Base-by-base conservation (phyloP, 2,888 invertebrate genomes). In the Sphecodes monilicornis region DNA sequence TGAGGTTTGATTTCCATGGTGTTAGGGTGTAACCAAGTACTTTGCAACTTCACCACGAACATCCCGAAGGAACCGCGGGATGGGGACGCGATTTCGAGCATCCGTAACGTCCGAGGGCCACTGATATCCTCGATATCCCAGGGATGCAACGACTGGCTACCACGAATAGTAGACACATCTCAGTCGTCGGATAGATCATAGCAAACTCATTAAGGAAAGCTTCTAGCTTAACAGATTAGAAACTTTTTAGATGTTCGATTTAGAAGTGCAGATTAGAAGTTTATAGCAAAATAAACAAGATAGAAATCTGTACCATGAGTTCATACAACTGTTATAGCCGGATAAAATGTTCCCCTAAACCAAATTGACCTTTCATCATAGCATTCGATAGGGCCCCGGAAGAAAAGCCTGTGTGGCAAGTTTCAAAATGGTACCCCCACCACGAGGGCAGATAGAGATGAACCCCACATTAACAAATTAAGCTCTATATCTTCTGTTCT, bases 131-230 rank as follows among this genome's bases (percentile, higher is more conserved):
- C 22, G 84, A 64, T 69, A 78, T 84, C 60, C 85, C 8, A 13
- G 68, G 32, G 75, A 80, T 76, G 85, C 71, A 64, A 68, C 73
- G 41, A 60, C 46, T 50, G 74, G 46, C 83, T 78, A 71, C 68
- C 50, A 70, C 64, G 81, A 81, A 86, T 86, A 74, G 73, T 68
- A 73, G 70, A 80, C 72, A 73, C 85, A 84, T 78, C 69, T 54
- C 66, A 22, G 64, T 29, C 6, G 64, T 4, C 29, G 64, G 29
- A 18, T 3, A 22, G n/a, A 8, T n/a, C 32, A 64, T 32, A 32
- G 64, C 29, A 18, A 32, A 64, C 29, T 64, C 29, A 18, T 64
- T 18, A 32, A 18, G 10, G 50, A 8, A 5, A 50, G 50, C 50
- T 50, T 50, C 8, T n/a, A 50, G 50, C 50, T n/a, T 22, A 50